Evolutionary conservation across 2,888 invertebrate genomes (phyloP).

Genomic region (Shargacucullia verbasci): DNA sequence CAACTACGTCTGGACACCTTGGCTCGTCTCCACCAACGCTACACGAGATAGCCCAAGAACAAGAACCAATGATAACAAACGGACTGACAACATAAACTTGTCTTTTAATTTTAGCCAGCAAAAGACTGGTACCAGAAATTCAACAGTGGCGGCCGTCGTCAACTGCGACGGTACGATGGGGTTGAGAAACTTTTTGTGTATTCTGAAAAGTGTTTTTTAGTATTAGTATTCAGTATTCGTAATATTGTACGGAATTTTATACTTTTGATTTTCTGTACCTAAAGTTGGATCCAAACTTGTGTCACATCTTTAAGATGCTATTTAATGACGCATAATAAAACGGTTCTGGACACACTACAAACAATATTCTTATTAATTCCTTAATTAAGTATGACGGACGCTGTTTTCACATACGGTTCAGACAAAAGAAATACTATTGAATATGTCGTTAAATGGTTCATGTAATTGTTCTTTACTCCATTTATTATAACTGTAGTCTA

Average conservation of each 20-base stretch:
- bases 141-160: slow-evolving; percentile 64
- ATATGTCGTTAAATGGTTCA: no score
- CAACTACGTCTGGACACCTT: slow-evolving; percentile 93
- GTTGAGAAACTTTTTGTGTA: slow-evolving; percentile 79
- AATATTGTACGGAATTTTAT: no score
- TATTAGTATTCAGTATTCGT: slow-evolving; percentile 14
- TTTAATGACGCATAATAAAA: slow-evolving; percentile 21
- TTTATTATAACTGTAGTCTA: no score
- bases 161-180: slow-evolving; percentile 74
- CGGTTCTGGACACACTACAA: slow-evolving; percentile 1
- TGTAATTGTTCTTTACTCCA: no score
- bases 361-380: neutral
- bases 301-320: slow-evolving; percentile 19
- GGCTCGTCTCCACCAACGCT: slow-evolving; percentile 69
- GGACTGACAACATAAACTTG: slow-evolving; percentile 56
- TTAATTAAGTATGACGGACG: no score
- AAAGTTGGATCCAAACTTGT: slow-evolving; percentile 10
- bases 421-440: no score
- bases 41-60: slow-evolving; percentile 24
- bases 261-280: slow-evolving; percentile 6
- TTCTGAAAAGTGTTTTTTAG: slow-evolving; percentile 77
- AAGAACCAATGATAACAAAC: slow-evolving; percentile 37
- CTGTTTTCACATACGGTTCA: no score
- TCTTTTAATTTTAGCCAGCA: slow-evolving; percentile 59
- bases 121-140: slow-evolving; percentile 51